phyloP scores from a whole-genome alignment of 2,888 invertebrate species.

The Stenodema calcarata region DNA sequence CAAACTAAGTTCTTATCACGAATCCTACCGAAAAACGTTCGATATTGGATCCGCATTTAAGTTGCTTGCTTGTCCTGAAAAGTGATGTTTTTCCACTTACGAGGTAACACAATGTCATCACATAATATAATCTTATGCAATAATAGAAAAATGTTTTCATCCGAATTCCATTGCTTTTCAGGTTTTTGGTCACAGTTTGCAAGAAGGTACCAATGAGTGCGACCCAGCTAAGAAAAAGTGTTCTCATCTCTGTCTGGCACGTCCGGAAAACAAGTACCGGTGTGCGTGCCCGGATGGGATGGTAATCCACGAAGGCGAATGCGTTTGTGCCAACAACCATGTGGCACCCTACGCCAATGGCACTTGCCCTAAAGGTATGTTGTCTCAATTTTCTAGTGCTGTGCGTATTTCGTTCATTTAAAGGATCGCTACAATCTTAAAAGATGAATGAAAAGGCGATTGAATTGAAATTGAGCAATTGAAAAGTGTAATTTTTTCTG shows the following conservation, averaged over 20 bases:
- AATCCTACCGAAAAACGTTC: too few relatives aligned
- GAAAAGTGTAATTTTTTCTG: neutral
- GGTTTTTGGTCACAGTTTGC: slow-evolving; percentile 77
- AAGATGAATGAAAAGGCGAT: too few relatives aligned
- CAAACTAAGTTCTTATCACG: too few relatives aligned
- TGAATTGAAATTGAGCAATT: too few relatives aligned
- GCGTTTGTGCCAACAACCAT: slow-evolving; percentile 68
- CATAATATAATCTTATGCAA: too few relatives aligned
- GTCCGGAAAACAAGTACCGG: slow-evolving; percentile 69
- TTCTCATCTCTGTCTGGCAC: slow-evolving; percentile 78
- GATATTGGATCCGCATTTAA: too few relatives aligned
- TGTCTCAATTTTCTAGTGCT: too few relatives aligned
- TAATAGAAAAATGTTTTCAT: too few relatives aligned
- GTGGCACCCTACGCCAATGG: slow-evolving; percentile 68
- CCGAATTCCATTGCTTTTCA: slow-evolving; percentile 52
- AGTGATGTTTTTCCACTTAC: too few relatives aligned
- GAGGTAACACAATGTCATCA: too few relatives aligned
- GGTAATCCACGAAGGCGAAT: slow-evolving; percentile 66
- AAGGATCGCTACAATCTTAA: too few relatives aligned
- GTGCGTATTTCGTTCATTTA: slow-evolving; percentile 17
- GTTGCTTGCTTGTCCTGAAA: too few relatives aligned
- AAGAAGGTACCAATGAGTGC: slow-evolving; percentile 78
- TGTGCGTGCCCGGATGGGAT: slow-evolving; percentile 86
- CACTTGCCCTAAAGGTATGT: slow-evolving; percentile 68
- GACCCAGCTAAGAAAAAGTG: slow-evolving; percentile 67